These are phyloP conservation scores for Otolemur garnettii DNA, from an alignment of 2,113 vertebrate species.

Conservation along the genomic window DNA sequence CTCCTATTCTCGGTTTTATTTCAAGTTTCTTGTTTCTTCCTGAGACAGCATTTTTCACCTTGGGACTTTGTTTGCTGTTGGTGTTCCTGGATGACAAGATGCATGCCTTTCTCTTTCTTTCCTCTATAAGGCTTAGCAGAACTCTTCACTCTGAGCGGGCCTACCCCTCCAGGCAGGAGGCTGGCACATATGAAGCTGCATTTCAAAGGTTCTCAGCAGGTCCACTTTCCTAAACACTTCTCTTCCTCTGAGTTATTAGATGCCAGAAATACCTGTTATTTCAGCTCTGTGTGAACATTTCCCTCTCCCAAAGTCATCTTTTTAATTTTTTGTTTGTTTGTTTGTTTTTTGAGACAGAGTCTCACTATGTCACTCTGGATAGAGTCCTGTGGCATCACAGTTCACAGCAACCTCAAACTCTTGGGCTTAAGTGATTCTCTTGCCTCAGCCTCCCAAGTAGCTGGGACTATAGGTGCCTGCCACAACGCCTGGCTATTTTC, in stretches of 20 bases:
- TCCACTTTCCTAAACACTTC: not conserved
- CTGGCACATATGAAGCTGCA: not conserved
- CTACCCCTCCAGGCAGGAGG: not conserved
- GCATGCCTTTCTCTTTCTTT: not conserved
- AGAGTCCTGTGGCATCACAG: too few species aligned
- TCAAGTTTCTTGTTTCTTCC: slow-evolving; percentile 1
- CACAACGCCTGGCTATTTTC: too few species aligned
- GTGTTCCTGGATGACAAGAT: not conserved
- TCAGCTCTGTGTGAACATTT: slow-evolving; percentile 13
- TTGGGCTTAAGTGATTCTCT: too few species aligned
- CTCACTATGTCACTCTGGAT: too few species aligned
- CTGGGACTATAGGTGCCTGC: too few species aligned
- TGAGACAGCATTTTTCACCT: not conserved
- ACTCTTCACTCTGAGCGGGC: not conserved
- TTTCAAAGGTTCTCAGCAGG: not conserved
- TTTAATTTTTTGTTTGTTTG: not conserved
- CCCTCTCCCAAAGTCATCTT: slow-evolving; percentile 10
- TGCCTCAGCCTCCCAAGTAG: too few species aligned
- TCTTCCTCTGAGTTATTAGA: slow-evolving; percentile 40
- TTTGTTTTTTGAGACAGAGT: too few species aligned
- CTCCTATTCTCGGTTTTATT: not conserved
- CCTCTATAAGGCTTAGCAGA: not conserved
- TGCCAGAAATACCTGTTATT: not conserved
- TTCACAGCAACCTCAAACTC: too few species aligned
- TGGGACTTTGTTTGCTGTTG: not conserved